Evolutionary conservation across 2,888 invertebrate species (phyloP).

Genomic region (Drosophila silvestris): DNA sequence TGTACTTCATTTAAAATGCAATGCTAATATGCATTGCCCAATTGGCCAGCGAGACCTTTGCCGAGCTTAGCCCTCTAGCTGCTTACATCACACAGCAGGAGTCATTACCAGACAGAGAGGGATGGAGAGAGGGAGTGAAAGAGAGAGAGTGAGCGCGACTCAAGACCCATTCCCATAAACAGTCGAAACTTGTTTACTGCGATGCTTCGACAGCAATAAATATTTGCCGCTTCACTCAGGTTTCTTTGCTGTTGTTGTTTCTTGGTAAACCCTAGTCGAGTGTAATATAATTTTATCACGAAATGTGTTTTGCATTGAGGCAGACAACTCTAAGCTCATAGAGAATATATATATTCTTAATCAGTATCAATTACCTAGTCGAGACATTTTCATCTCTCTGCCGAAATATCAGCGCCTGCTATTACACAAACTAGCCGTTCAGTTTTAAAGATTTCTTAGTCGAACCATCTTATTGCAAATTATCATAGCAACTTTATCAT

Average conservation of each 20-base stretch:
- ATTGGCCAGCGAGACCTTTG: conserved; percentile 51
- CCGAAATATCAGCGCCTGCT: background rate
- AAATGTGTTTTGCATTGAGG: background rate
- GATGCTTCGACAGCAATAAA: conserved; percentile 70
- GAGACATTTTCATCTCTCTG: background rate
- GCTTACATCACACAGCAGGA: conserved; percentile 74
- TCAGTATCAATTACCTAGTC: background rate
- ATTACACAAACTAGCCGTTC: too few species aligned
- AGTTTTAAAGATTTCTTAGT: background rate
- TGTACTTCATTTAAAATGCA: conserved; percentile 36
- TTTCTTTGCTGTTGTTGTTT: conserved; percentile 31
- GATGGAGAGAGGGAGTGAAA: background rate
- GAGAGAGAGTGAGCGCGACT: background rate
- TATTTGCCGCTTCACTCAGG: conserved; percentile 73
- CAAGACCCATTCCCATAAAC: conserved; percentile 15
- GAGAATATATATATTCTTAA: background rate
- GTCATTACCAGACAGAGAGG: conserved; percentile 35
- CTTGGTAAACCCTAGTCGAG: conserved; percentile 7
- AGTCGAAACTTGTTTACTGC: conserved; percentile 65
- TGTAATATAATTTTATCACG: conserved; percentile 1
- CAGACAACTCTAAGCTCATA: background rate
- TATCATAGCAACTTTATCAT: background rate
- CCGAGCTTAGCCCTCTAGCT: conserved; percentile 16
- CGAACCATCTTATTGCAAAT: background rate
- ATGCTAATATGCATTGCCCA: conserved; percentile 40